These are phyloP conservation scores for Pteropus alecto DNA, from an alignment of 2,113 vertebrate genomes.

Conservation along the genomic window DNA sequence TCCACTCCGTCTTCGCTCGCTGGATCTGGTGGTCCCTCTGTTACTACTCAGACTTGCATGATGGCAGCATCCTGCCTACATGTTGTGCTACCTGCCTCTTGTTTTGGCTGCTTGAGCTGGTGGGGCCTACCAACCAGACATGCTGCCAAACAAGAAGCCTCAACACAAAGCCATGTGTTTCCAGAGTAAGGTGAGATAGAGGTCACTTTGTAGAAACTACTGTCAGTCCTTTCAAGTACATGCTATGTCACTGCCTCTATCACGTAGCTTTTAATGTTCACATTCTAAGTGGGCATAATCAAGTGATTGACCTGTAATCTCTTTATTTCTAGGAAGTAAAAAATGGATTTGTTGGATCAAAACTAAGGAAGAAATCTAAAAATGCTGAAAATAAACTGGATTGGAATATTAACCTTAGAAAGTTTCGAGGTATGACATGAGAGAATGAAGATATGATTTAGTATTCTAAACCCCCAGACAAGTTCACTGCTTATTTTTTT, in stretches of 20 bases:
- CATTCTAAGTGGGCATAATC: background rate
- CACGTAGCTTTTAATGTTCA: background rate
- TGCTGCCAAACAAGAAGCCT: background rate
- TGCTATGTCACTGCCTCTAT: background rate
- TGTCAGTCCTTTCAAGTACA: background rate
- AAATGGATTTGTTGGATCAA: slow-evolving; percentile 61
- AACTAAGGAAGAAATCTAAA: slow-evolving; percentile 72
- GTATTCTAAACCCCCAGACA: background rate
- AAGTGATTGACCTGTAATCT: slow-evolving; percentile 47
- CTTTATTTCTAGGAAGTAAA: slow-evolving; percentile 75
- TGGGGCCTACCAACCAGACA: background rate
- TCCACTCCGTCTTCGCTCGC: background rate
- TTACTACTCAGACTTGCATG: background rate
- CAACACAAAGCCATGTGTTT: background rate
- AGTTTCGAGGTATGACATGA: slow-evolving; percentile 78
- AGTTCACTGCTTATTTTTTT: background rate
- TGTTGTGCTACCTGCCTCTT: background rate
- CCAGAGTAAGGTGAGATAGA: background rate
- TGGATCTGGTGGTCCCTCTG: background rate
- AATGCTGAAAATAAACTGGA: slow-evolving; percentile 71
- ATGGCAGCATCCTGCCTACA: background rate
- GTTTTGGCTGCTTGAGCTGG: background rate
- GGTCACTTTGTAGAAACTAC: background rate
- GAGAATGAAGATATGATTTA: background rate
- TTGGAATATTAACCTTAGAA: slow-evolving; percentile 72